Percentiles rank a stretch among this genome's conserved stretches.
Evolutionary conservation across 2,113 vertebrate species (phyloP).

Genomic region (Calidris pugnax): DNA sequence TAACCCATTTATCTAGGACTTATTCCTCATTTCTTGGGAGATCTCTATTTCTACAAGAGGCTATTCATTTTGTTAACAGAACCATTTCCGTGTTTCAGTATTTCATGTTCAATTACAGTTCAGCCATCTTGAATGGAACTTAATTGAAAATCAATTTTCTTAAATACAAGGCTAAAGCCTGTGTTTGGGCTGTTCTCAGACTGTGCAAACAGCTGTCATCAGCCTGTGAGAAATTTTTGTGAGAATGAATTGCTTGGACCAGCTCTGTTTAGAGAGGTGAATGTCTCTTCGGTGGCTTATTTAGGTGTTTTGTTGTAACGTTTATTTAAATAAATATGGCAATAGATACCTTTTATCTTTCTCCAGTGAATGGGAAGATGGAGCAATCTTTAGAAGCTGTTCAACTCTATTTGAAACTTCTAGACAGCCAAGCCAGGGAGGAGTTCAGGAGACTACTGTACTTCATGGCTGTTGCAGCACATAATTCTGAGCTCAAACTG

Average conservation of each 20-base stretch:
- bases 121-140: no score
- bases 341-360: conserved; percentile 21
- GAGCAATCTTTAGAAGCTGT: conserved; percentile 89
- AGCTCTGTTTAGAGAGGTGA: background rate
- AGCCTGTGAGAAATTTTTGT: background rate
- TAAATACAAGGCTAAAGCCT: background rate
- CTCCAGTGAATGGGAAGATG: conserved; percentile 91
- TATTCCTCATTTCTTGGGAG: background rate
- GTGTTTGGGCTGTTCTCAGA: background rate
- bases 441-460: conserved; percentile 91
- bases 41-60: background rate
- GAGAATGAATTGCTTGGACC: background rate
- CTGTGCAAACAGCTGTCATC: background rate
- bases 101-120: no score
- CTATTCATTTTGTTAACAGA: background rate
- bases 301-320: background rate
- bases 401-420: conserved; percentile 92
- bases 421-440: conserved; percentile 87
- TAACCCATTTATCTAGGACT: background rate
- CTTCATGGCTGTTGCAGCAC: conserved; percentile 91
- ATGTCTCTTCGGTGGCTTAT: background rate
- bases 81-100: background rate
- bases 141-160: background rate
- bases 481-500: conserved; percentile 84
- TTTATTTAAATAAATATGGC: background rate